Percentiles rank a stretch among this genome's conserved stretches.
These are phyloP conservation scores for Cheilosia soror DNA, from an alignment of 2,888 invertebrate genomes.

Conservation along the genomic window DNA sequence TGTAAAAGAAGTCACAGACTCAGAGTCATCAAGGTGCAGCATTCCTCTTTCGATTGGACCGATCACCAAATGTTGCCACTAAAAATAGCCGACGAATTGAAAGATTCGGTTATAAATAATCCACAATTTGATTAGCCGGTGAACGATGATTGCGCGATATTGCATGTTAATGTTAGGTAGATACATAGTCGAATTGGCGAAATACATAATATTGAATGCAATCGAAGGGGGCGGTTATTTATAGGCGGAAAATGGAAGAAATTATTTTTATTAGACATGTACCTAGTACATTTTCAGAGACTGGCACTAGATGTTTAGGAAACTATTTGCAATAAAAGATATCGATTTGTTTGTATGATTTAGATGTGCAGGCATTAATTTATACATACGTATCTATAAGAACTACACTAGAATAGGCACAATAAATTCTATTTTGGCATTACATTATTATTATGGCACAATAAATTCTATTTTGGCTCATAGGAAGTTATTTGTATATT, in stretches of 20 bases:
- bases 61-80: constrained; percentile 49
- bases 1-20: constrained; percentile 45
- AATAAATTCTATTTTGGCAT: no score
- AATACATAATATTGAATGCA: constrained; percentile 45
- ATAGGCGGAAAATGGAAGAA: constrained; percentile 38
- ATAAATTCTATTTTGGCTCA: no score
- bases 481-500: no score
- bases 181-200: constrained; percentile 39
- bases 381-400: no score
- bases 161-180: constrained; percentile 2
- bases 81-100: constrained; percentile 70
- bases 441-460: no score
- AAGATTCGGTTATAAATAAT: constrained; percentile 74
- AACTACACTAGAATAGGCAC: no score
- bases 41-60: constrained; percentile 65
- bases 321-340: constrained; percentile 16
- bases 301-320: constrained; percentile 22
- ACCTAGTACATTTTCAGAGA: constrained; percentile 10
- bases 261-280: constrained; percentile 14
- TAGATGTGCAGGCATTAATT: neutral
- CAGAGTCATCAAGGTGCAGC: constrained; percentile 56
- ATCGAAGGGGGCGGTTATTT: constrained; percentile 59
- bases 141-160: constrained; percentile 53
- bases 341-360: neutral
- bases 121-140: constrained; percentile 71